phyloP scores from a whole-genome alignment of 2,888 invertebrate genomes.

The Toxonevra muliebris region DNA sequence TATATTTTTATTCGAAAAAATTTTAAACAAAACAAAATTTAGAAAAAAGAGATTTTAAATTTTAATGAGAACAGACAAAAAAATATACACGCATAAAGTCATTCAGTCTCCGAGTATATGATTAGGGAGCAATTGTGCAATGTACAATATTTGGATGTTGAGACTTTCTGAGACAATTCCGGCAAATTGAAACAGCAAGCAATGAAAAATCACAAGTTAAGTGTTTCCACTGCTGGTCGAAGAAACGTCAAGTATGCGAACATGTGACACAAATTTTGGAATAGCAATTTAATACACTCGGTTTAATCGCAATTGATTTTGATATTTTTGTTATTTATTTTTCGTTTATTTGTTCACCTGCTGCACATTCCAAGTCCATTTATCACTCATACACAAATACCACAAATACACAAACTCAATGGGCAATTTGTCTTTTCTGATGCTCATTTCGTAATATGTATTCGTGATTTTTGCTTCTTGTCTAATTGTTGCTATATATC shows the following conservation, averaged over 20 bases:
- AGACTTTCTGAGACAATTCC: too few species aligned
- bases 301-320: not conserved
- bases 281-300: too few species aligned
- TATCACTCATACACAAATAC: not conserved
- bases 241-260: too few species aligned
- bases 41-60: not conserved
- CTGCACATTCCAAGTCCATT: conserved; percentile 7
- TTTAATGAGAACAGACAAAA: conserved; percentile 1
- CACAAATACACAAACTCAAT: not conserved
- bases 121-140: too few species aligned
- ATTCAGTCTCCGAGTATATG: too few species aligned
- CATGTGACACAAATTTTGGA: too few species aligned
- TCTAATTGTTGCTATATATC: not conserved
- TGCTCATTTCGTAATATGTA: not conserved
- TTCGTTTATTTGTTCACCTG: not conserved
- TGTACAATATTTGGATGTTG: too few species aligned
- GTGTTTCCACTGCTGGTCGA: too few species aligned
- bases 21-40: not conserved
- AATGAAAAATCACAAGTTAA: too few species aligned
- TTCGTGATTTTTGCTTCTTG: not conserved
- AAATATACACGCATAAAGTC: not conserved
- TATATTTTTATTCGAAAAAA: not conserved
- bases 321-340: too few species aligned
- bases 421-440: conserved; percentile 1
- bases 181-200: too few species aligned